A percentile compares a stretch with the other conserved stretches of the same genome.
Conservation (phyloP, 2,113 vertebrate species). For the Melozone crissalis region DNA sequence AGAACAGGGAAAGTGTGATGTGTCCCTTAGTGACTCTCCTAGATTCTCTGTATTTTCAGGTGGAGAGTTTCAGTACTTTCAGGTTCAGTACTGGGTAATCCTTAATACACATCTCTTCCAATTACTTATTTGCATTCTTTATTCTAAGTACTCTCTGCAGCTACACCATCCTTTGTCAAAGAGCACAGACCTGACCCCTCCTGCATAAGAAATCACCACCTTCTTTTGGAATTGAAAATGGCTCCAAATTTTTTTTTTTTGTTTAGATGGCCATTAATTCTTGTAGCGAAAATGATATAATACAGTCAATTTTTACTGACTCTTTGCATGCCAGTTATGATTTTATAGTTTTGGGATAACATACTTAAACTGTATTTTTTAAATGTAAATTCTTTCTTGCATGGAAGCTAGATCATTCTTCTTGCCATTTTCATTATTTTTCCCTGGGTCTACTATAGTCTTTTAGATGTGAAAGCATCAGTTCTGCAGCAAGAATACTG, state of each 20-base stretch:
- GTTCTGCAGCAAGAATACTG: not conserved
- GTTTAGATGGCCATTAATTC: not conserved
- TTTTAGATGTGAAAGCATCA: not conserved
- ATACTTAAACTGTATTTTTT: not conserved
- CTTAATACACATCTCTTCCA: not conserved
- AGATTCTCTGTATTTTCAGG: not conserved
- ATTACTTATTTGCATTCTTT: not conserved
- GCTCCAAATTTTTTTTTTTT: not conserved
- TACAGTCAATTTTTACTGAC: not conserved
- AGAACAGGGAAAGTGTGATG: not conserved
- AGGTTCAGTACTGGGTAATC: not conserved
- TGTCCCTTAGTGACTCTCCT: not conserved
- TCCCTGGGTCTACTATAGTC: accelerated
- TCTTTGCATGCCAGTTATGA: not conserved
- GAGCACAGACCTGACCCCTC: not conserved
- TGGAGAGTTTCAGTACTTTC: not conserved
- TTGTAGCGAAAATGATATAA: not conserved
- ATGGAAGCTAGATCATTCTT: not conserved
- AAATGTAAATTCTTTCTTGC: not conserved
- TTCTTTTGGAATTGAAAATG: not conserved
- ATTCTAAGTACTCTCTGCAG: not conserved
- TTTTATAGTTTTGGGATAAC: not conserved
- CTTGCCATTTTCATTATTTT: not conserved
- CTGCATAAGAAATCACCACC: not conserved
- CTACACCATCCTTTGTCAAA: not conserved